A percentile compares a stretch with the other conserved stretches of the same genome.
These are phyloP conservation scores for Scomberomorus guttatus DNA, from an alignment of 2,797 vertebrate species.

Conservation along the genomic window DNA sequence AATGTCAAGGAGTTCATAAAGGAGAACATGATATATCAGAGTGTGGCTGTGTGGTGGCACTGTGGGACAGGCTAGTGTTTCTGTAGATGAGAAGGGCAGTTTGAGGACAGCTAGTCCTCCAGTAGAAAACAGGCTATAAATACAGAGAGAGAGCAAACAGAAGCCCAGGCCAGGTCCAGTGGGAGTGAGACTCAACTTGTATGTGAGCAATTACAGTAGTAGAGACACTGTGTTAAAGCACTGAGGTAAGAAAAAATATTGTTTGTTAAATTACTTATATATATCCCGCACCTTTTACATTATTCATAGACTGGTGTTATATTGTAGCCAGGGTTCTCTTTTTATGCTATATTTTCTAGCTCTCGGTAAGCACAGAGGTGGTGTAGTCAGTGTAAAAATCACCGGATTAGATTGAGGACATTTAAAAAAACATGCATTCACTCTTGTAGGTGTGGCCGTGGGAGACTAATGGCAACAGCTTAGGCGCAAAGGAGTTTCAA, in stretches of 20 bases:
- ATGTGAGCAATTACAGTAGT: constrained; percentile 61
- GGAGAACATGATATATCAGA: constrained; percentile 40
- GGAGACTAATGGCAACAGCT: constrained; percentile 65
- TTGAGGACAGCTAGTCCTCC: constrained; percentile 73
- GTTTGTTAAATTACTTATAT: constrained; percentile 36
- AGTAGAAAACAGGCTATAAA: constrained; percentile 78
- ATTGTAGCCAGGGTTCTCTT: not conserved
- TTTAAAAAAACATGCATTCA: constrained; percentile 43
- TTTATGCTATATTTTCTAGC: constrained; percentile 1
- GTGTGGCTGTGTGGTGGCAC: constrained; percentile 49
- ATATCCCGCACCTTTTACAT: constrained; percentile 44
- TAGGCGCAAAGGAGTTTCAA: constrained; percentile 51
- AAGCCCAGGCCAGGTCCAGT: constrained; percentile 59
- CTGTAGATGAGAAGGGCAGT: constrained; percentile 78
- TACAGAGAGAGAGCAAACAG: constrained; percentile 71
- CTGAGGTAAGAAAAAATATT: constrained; percentile 30
- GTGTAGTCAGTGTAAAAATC: constrained; percentile 32
- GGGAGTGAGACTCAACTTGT: constrained; percentile 64
- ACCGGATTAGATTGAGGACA: constrained; percentile 14
- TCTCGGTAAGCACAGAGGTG: constrained; percentile 6
- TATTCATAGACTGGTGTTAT: constrained; percentile 32
- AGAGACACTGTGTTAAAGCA: constrained; percentile 45
- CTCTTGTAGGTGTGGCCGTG: constrained; percentile 41
- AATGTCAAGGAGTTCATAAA: constrained; percentile 46
- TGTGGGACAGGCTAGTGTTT: constrained; percentile 62